Conservation (phyloP, 1,140 invertebrate species). For the Aphis gossypii region DNA sequence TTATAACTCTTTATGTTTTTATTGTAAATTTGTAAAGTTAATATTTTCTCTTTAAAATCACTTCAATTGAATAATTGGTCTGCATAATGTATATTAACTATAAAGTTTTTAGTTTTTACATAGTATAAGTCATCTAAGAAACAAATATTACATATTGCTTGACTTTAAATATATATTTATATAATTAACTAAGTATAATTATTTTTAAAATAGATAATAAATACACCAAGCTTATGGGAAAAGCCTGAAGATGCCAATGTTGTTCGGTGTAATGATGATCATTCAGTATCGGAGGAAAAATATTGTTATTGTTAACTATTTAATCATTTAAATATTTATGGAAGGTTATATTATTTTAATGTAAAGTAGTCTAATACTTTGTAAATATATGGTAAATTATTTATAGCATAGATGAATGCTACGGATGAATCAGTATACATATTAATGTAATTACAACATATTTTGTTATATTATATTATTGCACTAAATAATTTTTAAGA, state of each 20-base stretch:
- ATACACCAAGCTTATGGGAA: conserved; percentile 53
- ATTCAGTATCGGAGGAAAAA: neutral
- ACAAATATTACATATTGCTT: neutral
- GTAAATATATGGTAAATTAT: neutral
- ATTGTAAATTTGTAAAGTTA: neutral
- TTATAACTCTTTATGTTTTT: too few relatives aligned
- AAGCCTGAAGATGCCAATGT: conserved; percentile 47
- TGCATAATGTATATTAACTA: neutral
- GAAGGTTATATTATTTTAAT: neutral
- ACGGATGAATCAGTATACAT: neutral
- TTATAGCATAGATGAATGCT: neutral
- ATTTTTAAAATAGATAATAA: conserved; percentile 35
- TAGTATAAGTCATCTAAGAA: neutral
- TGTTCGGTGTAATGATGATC: conserved; percentile 48
- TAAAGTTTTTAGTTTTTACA: neutral
- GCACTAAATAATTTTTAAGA: conserved; percentile 1
- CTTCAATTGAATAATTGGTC: neutral
- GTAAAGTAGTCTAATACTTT: neutral
- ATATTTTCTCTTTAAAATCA: neutral
- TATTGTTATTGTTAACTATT: conserved; percentile 49
- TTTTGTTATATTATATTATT: neutral
- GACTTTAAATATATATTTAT: neutral
- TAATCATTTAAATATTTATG: neutral
- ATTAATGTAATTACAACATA: neutral
- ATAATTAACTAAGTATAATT: neutral